Base-by-base conservation (phyloP, 2,888 invertebrate species). In the Epirrhoe alternata region DNA sequence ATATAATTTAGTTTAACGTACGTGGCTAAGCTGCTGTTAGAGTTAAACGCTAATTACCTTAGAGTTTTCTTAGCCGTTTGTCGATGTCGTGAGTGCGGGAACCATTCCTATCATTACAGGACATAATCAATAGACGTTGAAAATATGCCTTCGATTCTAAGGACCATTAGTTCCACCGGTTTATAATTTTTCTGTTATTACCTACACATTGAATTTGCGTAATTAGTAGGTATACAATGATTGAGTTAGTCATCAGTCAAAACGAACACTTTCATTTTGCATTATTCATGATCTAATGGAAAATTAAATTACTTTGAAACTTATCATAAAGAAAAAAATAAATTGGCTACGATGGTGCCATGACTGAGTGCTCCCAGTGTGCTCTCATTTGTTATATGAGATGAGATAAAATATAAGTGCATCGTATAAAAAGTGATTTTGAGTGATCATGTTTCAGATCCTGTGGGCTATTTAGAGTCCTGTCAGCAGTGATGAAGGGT, bases 121-220 rank as follows among this genome's bases (percentile, higher is more conserved):
- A 66, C 64, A 74, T 72, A 31, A 66, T 66, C 57, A 59, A 57
- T 67, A 65, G 58, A 58, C 53, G 58, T 61, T 59, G 64, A 75
- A 54, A 64, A 53, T 63, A 68, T 47, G 30, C 61, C 63, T 54
- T 49, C 63, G 31, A 58, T 62, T 77, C 68, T 74, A 75, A 72
- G 76, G 69, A 70, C 71, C 76, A 79, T 80, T 77, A 77, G 75
- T 76, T 62, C 69, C 55, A 45, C 72, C 64, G 69, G 68, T 67
- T 60, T 73, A 68, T 76, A 78, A 72, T 76, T 77, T 75, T 77
- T 73, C 69, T 68, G 64, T 67, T 69, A 74, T 77, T 76, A 74
- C 55, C 66, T 63, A 64, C 72, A 73, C 68, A 68, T 72, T 72
- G 64, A 67, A 76, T 74, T 69, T 65, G 60, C 72, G 68, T 73